Evolutionary conservation across 2,797 vertebrate species (phyloP).

Genomic region (Macrochelys suwanniensis): DNA sequence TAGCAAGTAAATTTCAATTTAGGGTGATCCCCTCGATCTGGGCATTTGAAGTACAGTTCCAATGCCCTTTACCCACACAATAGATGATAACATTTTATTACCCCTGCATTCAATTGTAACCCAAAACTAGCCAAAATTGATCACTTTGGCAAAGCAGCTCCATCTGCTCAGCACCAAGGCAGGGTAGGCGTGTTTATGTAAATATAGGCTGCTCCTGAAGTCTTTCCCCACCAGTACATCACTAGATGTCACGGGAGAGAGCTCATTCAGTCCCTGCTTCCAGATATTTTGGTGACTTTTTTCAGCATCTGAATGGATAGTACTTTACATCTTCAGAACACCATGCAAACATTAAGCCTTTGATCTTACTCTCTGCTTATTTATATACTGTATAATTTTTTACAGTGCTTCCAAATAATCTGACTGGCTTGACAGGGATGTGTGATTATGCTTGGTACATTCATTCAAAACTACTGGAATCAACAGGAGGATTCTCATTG

Average conservation of each 20-base stretch:
- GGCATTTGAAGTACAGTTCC: no score
- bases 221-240: not conserved
- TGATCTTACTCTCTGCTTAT: not conserved
- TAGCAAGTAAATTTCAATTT: no score
- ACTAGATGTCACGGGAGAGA: not conserved
- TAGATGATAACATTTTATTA: no score
- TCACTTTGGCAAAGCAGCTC: not conserved
- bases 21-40: no score
- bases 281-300: not conserved
- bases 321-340: not conserved
- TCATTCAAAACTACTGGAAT: not conserved
- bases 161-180: not conserved
- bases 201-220: not conserved
- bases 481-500: not conserved
- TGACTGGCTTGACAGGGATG: not conserved
- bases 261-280: not conserved
- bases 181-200: not conserved
- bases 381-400: not conserved
- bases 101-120: not conserved
- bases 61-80: no score
- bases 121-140: not conserved
- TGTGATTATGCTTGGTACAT: not conserved
- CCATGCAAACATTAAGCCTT: not conserved
- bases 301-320: not conserved
- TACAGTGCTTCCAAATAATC: not conserved